Conservation (phyloP, 2,888 invertebrate genomes). For the Apodemia hepburni region DNA sequence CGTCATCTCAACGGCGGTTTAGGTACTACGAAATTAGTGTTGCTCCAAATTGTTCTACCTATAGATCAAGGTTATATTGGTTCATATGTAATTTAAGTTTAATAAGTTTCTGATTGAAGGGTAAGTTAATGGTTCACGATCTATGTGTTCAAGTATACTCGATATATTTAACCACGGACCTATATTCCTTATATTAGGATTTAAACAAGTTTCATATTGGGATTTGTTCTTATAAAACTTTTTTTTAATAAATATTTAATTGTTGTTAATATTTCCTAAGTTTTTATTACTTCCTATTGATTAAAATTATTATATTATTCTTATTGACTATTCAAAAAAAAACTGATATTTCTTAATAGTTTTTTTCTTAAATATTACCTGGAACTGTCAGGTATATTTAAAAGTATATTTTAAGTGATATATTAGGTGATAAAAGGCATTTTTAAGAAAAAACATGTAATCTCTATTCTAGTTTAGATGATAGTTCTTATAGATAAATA, state of each 20-base stretch:
- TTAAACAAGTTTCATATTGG: conserved; percentile 1
- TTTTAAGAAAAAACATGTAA: too few relatives aligned
- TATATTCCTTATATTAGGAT: not conserved
- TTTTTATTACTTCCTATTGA: not conserved
- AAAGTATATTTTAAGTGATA: too few relatives aligned
- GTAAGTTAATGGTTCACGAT: conserved; percentile 20
- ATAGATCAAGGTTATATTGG: conserved; percentile 28
- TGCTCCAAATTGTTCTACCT: conserved; percentile 57
- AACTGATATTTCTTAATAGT: too few relatives aligned
- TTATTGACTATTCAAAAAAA: too few relatives aligned
- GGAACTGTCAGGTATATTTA: too few relatives aligned
- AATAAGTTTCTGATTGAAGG: conserved; percentile 24
- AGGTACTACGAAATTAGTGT: conserved; percentile 61
- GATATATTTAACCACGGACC: not conserved
- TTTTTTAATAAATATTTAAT: not conserved
- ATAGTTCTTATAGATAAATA: too few relatives aligned
- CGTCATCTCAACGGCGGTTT: conserved; percentile 67
- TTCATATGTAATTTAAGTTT: conserved; percentile 32
- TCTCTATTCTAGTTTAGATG: too few relatives aligned
- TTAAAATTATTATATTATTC: too few relatives aligned
- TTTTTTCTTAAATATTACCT: too few relatives aligned
- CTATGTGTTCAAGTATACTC: conserved; percentile 17
- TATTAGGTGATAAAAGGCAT: too few relatives aligned
- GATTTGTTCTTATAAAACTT: not conserved
- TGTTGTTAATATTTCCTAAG: not conserved